Base-by-base conservation (phyloP, 2,888 invertebrate species). In the Leptinotarsa juncta region DNA sequence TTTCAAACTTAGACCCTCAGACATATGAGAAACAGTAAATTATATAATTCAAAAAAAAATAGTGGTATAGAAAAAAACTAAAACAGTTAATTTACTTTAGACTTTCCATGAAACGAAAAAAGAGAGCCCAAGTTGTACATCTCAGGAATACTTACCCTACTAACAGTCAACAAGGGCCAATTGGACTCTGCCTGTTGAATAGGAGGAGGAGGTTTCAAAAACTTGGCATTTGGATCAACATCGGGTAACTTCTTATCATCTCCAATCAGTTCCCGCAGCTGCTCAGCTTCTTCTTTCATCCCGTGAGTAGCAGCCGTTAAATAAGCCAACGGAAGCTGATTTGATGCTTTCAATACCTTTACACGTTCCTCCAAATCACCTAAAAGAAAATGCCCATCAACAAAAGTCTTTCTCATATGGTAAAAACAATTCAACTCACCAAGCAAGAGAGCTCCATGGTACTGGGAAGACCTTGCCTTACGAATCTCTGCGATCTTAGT, bases 401-500 rank as follows among this genome's bases (percentile, higher is more conserved):
- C 50, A 70, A 20, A 42, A 4, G 16, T 26, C 57, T 66, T 62
- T 60, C 51, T 51, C 51, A 15, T n/a, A 51, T 2, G 0, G 42
- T 10, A 3, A 51, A 51, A 50, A 60, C 32, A 65, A 65, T 57
- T 71, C 42, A 53, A 71, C 70, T 78, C 72, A 84, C 85, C 85
- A 1, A 99, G 88, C 20, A 96, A 89, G 78, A 99, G 89, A 0
- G 98, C 97, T 2, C 96, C 98, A 87, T 98, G 98, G 90, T 96
- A 99, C 86, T 99, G 99, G 0, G 98, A 96, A 3, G 98, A 97
- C 1, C 94, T 92, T 84, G 99, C 99, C 88, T 98, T 98, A 15
- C 99, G 91, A 68, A 99, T 98, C 89, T 99, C 99, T 0, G 99
- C 99, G 77, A 99, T 99, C 89, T 98, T 98, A 89, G 96, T 98